These are phyloP conservation scores for Coregonus ussuriensis DNA, from an alignment of 2,797 vertebrate genomes.

Conservation along the genomic window DNA sequence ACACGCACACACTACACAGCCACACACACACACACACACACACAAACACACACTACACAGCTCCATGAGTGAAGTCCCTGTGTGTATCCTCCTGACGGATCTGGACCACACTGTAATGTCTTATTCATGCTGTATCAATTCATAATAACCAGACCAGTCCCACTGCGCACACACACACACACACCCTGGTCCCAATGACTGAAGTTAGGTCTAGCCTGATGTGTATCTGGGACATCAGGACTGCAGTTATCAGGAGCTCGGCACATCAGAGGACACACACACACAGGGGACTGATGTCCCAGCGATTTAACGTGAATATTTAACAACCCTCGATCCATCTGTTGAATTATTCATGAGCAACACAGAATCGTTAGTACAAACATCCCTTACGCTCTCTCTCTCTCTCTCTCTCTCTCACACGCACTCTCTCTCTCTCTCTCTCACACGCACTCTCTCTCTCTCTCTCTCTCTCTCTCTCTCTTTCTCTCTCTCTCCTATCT, in stretches of 20 bases:
- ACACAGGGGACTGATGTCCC: slow-evolving; percentile 63
- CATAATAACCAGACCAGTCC: slow-evolving; percentile 73
- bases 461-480: too few species aligned
- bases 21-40: slow-evolving; percentile 51
- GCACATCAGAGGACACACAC: slow-evolving; percentile 26
- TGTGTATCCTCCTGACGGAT: slow-evolving; percentile 72
- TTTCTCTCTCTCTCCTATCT: too few species aligned
- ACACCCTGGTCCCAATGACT: slow-evolving; percentile 23
- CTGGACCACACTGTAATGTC: slow-evolving; percentile 75
- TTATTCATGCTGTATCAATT: slow-evolving; percentile 79
- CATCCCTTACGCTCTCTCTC: slow-evolving; percentile 52
- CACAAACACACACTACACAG: slow-evolving; percentile 19
- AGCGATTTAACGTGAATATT: slow-evolving; percentile 74
- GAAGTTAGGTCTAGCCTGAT: background rate
- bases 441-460: too few species aligned
- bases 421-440: too few species aligned
- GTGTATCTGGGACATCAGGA: slow-evolving; percentile 15
- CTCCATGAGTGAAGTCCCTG: slow-evolving; percentile 65
- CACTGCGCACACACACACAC: slow-evolving; percentile 26
- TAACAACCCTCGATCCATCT: slow-evolving; percentile 64
- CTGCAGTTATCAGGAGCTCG: slow-evolving; percentile 52
- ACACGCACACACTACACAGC: slow-evolving; percentile 30
- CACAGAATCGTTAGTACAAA: slow-evolving; percentile 72
- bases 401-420: background rate
- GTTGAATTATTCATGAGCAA: slow-evolving; percentile 71